Percentiles rank a stretch among this genome's conserved stretches.
These are phyloP conservation scores for Napeogenes sylphis DNA, from an alignment of 2,888 invertebrate genomes.

Conservation along the genomic window DNA sequence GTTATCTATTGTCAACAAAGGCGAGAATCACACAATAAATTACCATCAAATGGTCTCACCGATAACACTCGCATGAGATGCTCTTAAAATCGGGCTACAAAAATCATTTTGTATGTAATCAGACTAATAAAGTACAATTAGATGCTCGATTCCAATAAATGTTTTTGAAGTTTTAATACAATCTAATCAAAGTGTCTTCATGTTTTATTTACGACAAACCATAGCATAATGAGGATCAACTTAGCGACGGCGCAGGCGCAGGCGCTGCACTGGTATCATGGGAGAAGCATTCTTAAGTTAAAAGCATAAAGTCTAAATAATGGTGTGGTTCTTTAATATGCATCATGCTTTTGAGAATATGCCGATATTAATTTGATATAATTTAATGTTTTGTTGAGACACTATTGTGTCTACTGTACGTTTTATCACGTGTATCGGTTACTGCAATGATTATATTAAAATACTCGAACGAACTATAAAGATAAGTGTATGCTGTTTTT, in stretches of 20 bases:
- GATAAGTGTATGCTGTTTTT: too few species aligned
- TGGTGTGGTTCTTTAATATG: not conserved
- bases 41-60: slow-evolving; percentile 13
- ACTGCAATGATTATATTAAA: not conserved
- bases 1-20: too few species aligned
- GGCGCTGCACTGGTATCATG: not conserved
- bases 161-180: slow-evolving; percentile 28
- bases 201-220: slow-evolving; percentile 31
- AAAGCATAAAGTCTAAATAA: slow-evolving; percentile 10
- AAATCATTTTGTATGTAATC: slow-evolving; percentile 34
- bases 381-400: slow-evolving; percentile 6
- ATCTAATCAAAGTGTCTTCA: slow-evolving; percentile 32
- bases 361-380: slow-evolving; percentile 2
- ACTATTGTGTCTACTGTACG: not conserved
- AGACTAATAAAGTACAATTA: slow-evolving; percentile 45
- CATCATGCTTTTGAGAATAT: not conserved
- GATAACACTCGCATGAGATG: slow-evolving; percentile 27
- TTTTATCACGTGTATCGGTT: not conserved
- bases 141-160: slow-evolving; percentile 33
- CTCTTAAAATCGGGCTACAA: slow-evolving; percentile 32
- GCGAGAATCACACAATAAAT: slow-evolving; percentile 12
- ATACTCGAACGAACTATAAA: too few species aligned
- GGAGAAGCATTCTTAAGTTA: not conserved
- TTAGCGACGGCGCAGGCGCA: slow-evolving; percentile 6
- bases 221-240: slow-evolving; percentile 27